Conservation (phyloP, 2,113 vertebrate species). For the Rhineura floridana region DNA sequence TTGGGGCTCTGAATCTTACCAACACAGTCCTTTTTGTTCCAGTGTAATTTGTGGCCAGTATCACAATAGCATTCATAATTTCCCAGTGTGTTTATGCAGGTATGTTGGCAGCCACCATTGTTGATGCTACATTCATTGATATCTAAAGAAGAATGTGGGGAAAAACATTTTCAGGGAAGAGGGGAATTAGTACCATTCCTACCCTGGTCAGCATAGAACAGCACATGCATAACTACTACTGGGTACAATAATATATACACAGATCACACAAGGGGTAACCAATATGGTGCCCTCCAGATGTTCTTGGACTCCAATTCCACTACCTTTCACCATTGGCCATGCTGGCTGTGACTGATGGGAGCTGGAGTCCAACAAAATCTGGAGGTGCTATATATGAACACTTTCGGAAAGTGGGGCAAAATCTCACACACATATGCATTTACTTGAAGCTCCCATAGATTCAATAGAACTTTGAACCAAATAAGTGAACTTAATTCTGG, state of each 20-base stretch:
- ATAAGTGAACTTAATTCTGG: not conserved
- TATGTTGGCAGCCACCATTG: slow-evolving; percentile 92
- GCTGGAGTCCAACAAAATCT: not conserved
- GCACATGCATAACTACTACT: not conserved
- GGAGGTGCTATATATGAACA: not conserved
- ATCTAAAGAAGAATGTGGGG: slow-evolving; percentile 74
- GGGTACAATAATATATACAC: not conserved
- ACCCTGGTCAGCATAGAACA: not conserved
- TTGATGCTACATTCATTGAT: slow-evolving; percentile 94
- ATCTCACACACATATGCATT: not conserved
- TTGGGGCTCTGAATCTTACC: slow-evolving; percentile 82
- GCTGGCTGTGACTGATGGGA: not conserved
- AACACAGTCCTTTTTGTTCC: slow-evolving; percentile 97
- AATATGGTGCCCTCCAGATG: not conserved
- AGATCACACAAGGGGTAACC: not conserved
- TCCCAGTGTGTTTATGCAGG: slow-evolving; percentile 89
- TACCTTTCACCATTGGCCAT: not conserved
- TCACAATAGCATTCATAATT: slow-evolving; percentile 90
- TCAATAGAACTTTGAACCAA: not conserved
- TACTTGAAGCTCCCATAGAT: not conserved
- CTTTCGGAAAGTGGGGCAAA: not conserved
- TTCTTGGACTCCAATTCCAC: not conserved
- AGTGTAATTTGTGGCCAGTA: slow-evolving; percentile 90
- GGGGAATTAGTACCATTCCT: not conserved
- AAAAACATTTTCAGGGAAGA: slow-evolving; percentile 33